Percentiles rank a stretch among this genome's conserved stretches.
Evolutionary conservation across 2,888 invertebrate species (phyloP).

Genomic region (Folsomia candida): DNA sequence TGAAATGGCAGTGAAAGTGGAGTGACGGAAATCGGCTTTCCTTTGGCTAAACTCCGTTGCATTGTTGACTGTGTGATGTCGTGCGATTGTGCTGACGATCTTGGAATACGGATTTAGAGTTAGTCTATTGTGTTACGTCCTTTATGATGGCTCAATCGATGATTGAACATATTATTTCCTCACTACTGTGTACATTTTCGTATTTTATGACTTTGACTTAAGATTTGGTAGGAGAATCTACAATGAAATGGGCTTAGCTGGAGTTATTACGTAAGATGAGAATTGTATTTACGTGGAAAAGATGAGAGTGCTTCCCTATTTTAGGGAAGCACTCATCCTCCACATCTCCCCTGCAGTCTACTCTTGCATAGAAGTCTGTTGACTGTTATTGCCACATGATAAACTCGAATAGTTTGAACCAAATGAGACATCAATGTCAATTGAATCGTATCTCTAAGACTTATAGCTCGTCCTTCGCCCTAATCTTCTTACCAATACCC

Average conservation of each 20-base stretch:
- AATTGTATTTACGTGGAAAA: too few relatives aligned
- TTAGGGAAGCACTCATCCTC: too few relatives aligned
- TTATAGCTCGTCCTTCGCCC: background rate
- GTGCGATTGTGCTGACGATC: background rate
- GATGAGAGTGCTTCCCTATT: too few relatives aligned
- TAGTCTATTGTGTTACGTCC: background rate
- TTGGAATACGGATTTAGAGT: background rate
- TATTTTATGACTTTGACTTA: background rate
- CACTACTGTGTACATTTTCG: background rate
- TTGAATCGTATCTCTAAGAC: background rate
- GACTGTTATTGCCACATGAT: background rate
- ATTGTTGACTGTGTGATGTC: background rate
- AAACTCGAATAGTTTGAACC: too few relatives aligned
- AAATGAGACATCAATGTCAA: background rate
- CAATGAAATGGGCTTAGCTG: too few relatives aligned
- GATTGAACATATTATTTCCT: background rate
- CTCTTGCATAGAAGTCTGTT: conserved; percentile 5
- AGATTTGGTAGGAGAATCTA: too few relatives aligned
- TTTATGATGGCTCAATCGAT: background rate
- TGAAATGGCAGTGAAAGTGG: too few relatives aligned
- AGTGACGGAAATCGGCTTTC: background rate
- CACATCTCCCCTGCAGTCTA: too few relatives aligned
- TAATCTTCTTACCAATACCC: background rate
- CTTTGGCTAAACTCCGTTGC: background rate
- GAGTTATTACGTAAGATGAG: too few relatives aligned